phyloP scores from a whole-genome alignment of 2,113 vertebrate genomes.

The Pungitius pungitius region DNA sequence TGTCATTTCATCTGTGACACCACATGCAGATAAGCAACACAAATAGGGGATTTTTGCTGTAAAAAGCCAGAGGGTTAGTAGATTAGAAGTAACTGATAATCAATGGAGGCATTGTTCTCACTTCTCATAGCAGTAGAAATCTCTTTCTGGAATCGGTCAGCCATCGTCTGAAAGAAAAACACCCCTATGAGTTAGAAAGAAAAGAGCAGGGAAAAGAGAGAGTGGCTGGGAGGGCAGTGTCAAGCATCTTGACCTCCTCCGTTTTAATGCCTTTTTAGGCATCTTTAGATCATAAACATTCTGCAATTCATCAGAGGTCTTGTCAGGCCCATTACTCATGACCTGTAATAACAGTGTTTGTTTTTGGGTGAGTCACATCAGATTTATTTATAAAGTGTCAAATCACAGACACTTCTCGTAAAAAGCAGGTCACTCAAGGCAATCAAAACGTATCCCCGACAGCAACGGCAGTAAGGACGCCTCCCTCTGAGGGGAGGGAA shows the following conservation, averaged over 20 bases:
- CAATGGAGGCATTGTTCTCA: constrained; percentile 52
- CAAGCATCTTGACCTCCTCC: background rate
- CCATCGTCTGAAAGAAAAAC: constrained; percentile 80
- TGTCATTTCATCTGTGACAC: constrained; percentile 75
- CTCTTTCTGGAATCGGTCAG: constrained; percentile 79
- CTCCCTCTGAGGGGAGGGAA: background rate
- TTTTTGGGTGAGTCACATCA: background rate
- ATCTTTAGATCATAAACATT: constrained; percentile 11
- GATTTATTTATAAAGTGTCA: background rate
- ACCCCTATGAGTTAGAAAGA: constrained; percentile 4
- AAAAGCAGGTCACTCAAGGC: background rate
- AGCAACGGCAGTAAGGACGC: no score
- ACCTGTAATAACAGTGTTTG: background rate
- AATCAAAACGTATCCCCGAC: background rate
- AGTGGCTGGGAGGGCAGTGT: background rate
- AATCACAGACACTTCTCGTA: background rate
- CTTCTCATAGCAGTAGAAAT: constrained; percentile 71
- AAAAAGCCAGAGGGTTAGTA: constrained; percentile 1
- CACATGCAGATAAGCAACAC: constrained; percentile 11
- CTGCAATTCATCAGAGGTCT: background rate
- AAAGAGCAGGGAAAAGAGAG: background rate
- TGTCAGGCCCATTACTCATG: constrained; percentile 4
- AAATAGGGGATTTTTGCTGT: constrained; percentile 7
- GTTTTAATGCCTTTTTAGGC: background rate
- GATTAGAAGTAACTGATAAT: constrained; percentile 4